These are phyloP conservation scores for Lampris incognitus DNA, from an alignment of 2,113 vertebrate genomes.

Conservation along the genomic window DNA sequence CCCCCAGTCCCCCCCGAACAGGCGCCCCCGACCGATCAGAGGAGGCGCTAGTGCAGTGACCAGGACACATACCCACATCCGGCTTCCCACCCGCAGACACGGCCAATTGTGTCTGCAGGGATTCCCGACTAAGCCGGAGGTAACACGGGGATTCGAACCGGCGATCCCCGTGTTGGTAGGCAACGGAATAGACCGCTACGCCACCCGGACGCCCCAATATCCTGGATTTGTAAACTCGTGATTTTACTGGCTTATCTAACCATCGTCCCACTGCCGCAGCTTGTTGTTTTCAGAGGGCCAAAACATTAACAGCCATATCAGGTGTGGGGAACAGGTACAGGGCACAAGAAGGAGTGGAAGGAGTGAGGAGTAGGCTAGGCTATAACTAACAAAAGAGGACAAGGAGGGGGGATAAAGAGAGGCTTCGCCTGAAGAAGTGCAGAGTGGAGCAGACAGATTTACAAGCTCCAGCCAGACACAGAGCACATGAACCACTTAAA, in stretches of 20 bases:
- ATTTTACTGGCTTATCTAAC: neutral
- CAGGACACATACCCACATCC: no score
- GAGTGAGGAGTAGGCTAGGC: neutral
- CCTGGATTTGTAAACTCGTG: neutral
- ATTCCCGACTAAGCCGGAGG: no score
- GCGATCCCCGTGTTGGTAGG: no score
- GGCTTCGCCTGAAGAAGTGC: conserved; percentile 4
- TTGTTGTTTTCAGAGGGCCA: neutral
- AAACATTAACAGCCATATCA: no score
- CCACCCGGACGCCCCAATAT: neutral
- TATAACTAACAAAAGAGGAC: conserved; percentile 21
- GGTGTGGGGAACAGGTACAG: neutral
- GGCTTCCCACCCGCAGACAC: no score
- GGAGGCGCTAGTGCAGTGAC: no score
- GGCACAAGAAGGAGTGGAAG: neutral
- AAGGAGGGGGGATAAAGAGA: conserved; percentile 35
- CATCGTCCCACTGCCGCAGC: neutral
- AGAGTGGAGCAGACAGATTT: conserved; percentile 53
- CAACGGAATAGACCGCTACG: no score
- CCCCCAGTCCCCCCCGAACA: no score
- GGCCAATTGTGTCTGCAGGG: no score
- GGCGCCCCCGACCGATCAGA: no score
- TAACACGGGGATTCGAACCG: no score
- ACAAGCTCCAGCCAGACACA: conserved; percentile 54
- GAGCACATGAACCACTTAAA: conserved; percentile 60